These are phyloP conservation scores for Crotalus horridus DNA, from an alignment of 2,113 vertebrate species.

Conservation along the genomic window DNA sequence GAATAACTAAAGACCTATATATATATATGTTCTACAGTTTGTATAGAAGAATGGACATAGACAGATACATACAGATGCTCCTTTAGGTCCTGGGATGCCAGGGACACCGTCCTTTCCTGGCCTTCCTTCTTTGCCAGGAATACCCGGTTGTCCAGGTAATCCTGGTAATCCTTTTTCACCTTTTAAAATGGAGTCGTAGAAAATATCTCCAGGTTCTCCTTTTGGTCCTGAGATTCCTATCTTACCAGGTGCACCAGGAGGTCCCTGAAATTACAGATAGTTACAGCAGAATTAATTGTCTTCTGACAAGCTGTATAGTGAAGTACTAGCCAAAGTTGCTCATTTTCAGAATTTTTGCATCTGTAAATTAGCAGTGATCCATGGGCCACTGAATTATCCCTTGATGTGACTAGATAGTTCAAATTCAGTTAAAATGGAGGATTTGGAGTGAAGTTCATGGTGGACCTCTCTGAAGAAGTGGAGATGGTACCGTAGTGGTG, in stretches of 20 bases:
- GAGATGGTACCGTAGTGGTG: not conserved
- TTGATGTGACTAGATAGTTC: not conserved
- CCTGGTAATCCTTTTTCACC: conserved; percentile 87
- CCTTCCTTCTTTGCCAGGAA: conserved; percentile 77
- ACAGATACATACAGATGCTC: conserved; percentile 78
- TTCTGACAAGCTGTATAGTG: not conserved
- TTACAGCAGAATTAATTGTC: not conserved
- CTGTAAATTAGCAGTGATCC: not conserved
- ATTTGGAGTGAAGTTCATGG: not conserved
- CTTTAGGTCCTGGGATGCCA: conserved; percentile 83
- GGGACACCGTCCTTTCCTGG: conserved; percentile 83
- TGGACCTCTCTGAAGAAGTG: not conserved
- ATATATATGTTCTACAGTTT: conserved; percentile 4
- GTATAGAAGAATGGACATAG: not conserved
- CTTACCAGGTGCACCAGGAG: conserved; percentile 76
- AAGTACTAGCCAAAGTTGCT: not conserved
- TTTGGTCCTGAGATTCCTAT: conserved; percentile 83
- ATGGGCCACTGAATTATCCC: not conserved
- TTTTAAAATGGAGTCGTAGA: conserved; percentile 77
- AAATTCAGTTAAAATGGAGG: not conserved
- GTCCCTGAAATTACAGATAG: conserved; percentile 72
- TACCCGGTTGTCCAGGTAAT: conserved; percentile 73
- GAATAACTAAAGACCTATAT: too few relatives aligned
- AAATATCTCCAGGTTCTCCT: conserved; percentile 89
- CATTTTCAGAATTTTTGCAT: not conserved